Evolutionary conservation across 64 coral and sea anemone genomes (phyloP).

Genomic region (Actinia equina): DNA sequence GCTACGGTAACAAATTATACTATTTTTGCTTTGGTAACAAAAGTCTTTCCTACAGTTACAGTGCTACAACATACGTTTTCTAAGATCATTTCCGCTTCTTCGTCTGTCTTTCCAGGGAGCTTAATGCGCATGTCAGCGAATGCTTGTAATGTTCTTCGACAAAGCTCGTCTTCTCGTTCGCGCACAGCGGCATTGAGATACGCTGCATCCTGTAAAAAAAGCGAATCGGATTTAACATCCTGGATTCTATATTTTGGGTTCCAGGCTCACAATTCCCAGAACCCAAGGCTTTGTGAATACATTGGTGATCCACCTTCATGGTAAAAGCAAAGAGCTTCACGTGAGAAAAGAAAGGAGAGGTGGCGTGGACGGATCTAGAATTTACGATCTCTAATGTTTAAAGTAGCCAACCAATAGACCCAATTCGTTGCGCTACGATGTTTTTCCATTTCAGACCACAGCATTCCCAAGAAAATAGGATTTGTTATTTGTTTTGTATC

Average conservation of each 20-base stretch:
- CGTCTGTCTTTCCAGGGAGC: constrained; percentile 95
- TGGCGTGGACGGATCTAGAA: no score
- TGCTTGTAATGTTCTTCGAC: constrained; percentile 65
- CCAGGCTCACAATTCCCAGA: no score
- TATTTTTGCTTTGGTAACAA: background rate
- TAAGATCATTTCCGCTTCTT: constrained; percentile 91
- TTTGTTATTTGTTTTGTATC: background rate
- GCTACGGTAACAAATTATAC: background rate
- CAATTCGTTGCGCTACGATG: no score
- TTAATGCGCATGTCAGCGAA: constrained; percentile 94
- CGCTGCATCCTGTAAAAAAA: constrained; percentile 59
- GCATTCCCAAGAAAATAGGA: background rate
- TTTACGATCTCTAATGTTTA: no score
- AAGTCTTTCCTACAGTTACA: background rate
- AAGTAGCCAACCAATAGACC: no score
- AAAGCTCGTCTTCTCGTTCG: constrained; percentile 79
- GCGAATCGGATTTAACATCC: background rate
- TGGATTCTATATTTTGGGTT: no score
- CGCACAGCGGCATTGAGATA: constrained; percentile 73
- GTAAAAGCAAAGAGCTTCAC: no score
- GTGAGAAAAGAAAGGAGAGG: no score
- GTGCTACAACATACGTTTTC: constrained; percentile 59
- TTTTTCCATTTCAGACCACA: no score
- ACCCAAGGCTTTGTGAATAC: no score
- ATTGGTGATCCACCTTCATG: no score